phyloP scores from a whole-genome alignment of 2,797 vertebrate species.

The Gambelia wislizenii region DNA sequence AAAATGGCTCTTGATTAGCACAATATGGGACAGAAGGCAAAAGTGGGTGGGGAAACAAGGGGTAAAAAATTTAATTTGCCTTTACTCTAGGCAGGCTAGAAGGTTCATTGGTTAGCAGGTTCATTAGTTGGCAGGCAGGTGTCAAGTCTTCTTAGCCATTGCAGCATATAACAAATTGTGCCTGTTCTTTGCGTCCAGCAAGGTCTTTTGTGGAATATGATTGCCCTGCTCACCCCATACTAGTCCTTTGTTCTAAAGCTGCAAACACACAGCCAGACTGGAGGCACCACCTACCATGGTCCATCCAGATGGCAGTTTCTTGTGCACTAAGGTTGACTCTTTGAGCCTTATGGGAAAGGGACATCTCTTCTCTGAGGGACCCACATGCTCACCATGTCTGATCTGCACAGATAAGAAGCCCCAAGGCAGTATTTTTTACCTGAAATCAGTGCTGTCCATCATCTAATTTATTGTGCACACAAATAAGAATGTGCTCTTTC shows the following conservation, averaged over 20 bases:
- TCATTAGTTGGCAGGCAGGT: too few species aligned
- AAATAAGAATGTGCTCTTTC: background rate
- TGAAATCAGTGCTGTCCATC: background rate
- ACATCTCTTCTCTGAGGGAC: background rate
- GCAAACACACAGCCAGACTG: background rate
- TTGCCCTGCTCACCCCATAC: too few species aligned
- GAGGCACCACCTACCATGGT: too few species aligned
- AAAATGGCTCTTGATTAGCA: background rate
- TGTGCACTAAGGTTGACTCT: background rate
- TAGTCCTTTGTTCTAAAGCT: too few species aligned
- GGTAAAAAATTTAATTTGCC: background rate
- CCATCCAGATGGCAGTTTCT: background rate
- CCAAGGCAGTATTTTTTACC: background rate
- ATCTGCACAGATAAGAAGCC: background rate
- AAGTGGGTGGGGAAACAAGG: background rate
- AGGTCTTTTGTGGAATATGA: too few species aligned
- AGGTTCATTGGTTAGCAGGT: too few species aligned
- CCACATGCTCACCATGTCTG: too few species aligned
- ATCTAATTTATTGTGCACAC: background rate
- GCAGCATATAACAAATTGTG: too few species aligned
- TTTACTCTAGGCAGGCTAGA: too few species aligned
- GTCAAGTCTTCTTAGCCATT: too few species aligned
- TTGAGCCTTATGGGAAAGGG: background rate
- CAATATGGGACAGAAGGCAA: background rate
- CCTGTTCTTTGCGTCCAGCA: too few species aligned